Conservation (phyloP, 2,797 vertebrate genomes). For the Oryzias sinensis region DNA sequence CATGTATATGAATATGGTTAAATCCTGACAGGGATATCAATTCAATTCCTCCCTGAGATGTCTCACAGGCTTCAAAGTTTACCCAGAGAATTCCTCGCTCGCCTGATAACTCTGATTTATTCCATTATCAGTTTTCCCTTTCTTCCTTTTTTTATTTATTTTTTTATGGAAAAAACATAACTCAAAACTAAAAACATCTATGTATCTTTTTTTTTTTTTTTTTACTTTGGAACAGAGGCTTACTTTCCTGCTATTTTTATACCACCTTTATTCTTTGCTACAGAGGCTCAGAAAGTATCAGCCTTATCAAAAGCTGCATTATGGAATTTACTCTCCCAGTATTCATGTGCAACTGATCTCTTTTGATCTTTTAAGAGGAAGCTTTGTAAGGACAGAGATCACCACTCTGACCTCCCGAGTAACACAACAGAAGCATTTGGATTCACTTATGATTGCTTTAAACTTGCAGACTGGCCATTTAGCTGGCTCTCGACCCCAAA, state of each 20-base stretch:
- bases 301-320: slow-evolving; percentile 4
- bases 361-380: slow-evolving; percentile 17
- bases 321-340: slow-evolving; percentile 14
- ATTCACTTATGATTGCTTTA: slow-evolving; percentile 42
- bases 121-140: slow-evolving; percentile 7
- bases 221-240: slow-evolving; percentile 36
- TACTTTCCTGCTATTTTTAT: background rate
- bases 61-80: slow-evolving; percentile 41
- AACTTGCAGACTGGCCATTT: slow-evolving; percentile 44
- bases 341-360: slow-evolving; percentile 9
- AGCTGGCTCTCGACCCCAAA: slow-evolving; percentile 51
- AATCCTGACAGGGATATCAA: slow-evolving; percentile 15
- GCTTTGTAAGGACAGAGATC: slow-evolving; percentile 1
- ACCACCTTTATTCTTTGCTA: background rate
- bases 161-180: too few relatives aligned
- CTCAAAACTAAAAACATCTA: too few relatives aligned
- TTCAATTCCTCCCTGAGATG: slow-evolving; percentile 14
- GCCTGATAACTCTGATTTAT: slow-evolving; percentile 42
- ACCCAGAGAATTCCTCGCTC: slow-evolving; percentile 39
- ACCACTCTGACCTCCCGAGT: slow-evolving; percentile 14
- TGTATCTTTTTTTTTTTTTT: background rate
- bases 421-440: slow-evolving; percentile 31
- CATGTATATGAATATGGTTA: background rate
- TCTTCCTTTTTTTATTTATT: too few relatives aligned
- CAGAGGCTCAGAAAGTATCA: slow-evolving; percentile 8